Percentiles rank a stretch among this genome's conserved stretches.
Conservation (phyloP, 2,888 invertebrate species). For the Lamproptera curius region DNA sequence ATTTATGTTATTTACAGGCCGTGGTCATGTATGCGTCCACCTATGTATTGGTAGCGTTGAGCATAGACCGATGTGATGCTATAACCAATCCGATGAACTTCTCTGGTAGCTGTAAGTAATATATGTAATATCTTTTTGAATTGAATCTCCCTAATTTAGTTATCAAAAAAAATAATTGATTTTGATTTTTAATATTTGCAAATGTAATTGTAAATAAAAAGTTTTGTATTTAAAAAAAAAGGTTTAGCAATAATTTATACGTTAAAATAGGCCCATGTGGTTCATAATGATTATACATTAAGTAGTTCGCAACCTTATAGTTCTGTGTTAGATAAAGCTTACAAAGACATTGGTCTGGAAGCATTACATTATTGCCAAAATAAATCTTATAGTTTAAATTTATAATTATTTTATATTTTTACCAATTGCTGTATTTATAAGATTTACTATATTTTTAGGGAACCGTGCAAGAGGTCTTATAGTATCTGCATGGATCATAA, state of each 20-base stretch:
- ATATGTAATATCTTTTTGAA: not conserved
- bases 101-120: constrained; percentile 92
- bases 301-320: too few relatives aligned
- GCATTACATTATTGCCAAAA: too few relatives aligned
- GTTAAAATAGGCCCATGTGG: not conserved
- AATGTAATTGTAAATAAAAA: not conserved
- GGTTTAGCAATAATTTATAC: not conserved
- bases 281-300: too few relatives aligned
- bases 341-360: too few relatives aligned
- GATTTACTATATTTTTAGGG: too few relatives aligned
- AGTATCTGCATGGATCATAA: constrained; percentile 89
- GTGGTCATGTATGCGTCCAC: constrained; percentile 95
- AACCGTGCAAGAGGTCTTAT: constrained; percentile 89
- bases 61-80: constrained; percentile 95
- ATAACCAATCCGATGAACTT: constrained; percentile 97
- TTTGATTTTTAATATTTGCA: not conserved
- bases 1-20: constrained; percentile 72
- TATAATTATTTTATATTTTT: too few relatives aligned
- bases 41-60: constrained; percentile 93
- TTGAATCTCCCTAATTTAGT: not conserved
- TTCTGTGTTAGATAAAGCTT: too few relatives aligned
- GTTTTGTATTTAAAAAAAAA: not conserved
- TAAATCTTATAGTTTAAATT: too few relatives aligned
- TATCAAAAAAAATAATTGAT: not conserved
- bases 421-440: too few relatives aligned